Evolutionary conservation across 2,888 invertebrate species (phyloP), one percentile per base, ranked within the genome.

Genomic region (Hydrotaea cyrtoneurina): DNA sequence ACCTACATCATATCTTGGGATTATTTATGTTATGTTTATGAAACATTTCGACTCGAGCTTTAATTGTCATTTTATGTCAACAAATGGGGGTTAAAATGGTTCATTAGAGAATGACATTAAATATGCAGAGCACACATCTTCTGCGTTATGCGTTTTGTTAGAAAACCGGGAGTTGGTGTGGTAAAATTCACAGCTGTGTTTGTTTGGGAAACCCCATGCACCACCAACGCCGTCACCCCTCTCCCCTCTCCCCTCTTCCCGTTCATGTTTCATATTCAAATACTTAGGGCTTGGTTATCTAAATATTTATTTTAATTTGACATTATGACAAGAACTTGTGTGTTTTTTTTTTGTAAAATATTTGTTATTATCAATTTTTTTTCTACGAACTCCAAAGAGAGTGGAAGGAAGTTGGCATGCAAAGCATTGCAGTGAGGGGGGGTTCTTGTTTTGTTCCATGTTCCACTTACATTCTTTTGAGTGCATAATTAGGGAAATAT

Each of bases 41-140:
- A 55, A 53, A 13, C 23, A 19, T 55, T 19, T 50, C 13, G 26
- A 53, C 64, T 50, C 5, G 72, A 78, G 59, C 75, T 76, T 84
- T 84, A 84, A 84, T 84, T 85, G 84, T 82, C 64, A 79, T 78
- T 77, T 85, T 81, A 59, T 84, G 84, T 84, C 78, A 84, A 81
- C 75, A 84, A 74, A 74, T 55, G 43, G 23, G n/a, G 15, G 17
- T 43, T 69, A 46, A 23, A 69, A 69, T 43, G 69, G 23, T 23
- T 43, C 69, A 69, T 46, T 74, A 59, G 59, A 55, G 43, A 74
- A 73, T 55, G 31, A 19, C 23, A 72, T 73, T n/a, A 39, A 57
- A 72, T n/a, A 55, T 55, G 17, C 55, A 36, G 21, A 31, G 4
- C 17, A 50, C 15, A 19, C 36, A 36, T 36, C 53, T 72, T 72